These are phyloP conservation scores for Elmis aenea DNA, from an alignment of 2,888 invertebrate species.

Conservation along the genomic window DNA sequence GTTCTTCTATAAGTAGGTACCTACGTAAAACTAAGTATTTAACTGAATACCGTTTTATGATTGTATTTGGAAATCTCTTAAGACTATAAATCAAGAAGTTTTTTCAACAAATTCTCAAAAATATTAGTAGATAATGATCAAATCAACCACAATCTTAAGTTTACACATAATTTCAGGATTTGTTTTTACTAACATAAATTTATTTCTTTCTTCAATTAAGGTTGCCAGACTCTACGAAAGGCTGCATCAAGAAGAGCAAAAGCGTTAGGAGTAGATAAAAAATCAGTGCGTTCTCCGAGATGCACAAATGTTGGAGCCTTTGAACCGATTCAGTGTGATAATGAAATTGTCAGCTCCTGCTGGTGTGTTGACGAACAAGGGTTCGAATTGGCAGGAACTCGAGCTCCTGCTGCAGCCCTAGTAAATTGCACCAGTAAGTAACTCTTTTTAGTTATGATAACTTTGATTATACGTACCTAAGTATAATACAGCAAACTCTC, in stretches of 20 bases:
- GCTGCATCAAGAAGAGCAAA: conserved; percentile 60
- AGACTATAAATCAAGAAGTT: too few species aligned
- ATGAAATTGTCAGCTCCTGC: conserved; percentile 66
- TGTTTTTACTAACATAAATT: neutral
- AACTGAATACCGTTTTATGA: too few species aligned
- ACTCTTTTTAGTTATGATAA: neutral
- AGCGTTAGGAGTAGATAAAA: conserved; percentile 50
- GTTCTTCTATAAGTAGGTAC: too few species aligned
- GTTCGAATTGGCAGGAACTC: conserved; percentile 71
- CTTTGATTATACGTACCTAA: too few species aligned
- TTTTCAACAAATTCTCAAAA: too few species aligned
- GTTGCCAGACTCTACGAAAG: conserved; percentile 62
- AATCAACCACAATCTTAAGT: neutral
- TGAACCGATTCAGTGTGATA: conserved; percentile 72
- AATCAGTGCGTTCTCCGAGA: conserved; percentile 59
- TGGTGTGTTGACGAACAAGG: conserved; percentile 83
- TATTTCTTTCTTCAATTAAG: conserved; percentile 42
- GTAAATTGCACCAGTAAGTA: conserved; percentile 63
- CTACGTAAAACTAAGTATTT: too few species aligned
- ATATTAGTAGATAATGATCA: neutral
- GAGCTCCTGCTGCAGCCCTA: conserved; percentile 58
- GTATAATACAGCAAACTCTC: too few species aligned
- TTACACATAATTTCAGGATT: neutral
- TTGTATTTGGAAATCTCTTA: too few species aligned
- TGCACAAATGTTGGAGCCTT: conserved; percentile 71